Base-by-base conservation (phyloP, 2,797 vertebrate genomes). In the Urophycis tenuis region DNA sequence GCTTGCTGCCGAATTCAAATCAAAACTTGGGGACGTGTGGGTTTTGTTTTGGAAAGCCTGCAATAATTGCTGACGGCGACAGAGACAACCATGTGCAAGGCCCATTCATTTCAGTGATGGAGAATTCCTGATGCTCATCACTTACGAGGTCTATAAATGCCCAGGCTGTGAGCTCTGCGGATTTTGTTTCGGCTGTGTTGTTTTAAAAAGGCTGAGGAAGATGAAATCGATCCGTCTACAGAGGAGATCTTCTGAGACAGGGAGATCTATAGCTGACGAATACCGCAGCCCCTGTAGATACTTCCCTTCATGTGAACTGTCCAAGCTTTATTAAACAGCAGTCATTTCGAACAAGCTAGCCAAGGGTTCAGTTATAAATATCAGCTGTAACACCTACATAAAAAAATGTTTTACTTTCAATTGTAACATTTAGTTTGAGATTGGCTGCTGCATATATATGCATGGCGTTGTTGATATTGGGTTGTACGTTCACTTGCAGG, bases 221-320 rank as follows among this genome's bases (percentile, higher is more conserved):
- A 79, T 74, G 77, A 80, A 30, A 81, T 78, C 30, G 17, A 71
- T 29, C 70, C 60, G 80, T 78, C 76, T 76, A 81, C 80, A 83
- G 67, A 79, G 1, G 67, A 79, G 1, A 69, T 30, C 41, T 34
- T 41, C 25, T 75, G 67, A 76, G n/a, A 77, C 30, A 71, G 33
- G 32, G 81, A 15, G 49, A 75, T 74, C 29, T 72, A 74, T 39
- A 73, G 49, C 45, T 33, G 60, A 72, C 32, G 76, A 31, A 49
- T 33, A 75, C 70, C 71, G 34, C 72, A 76, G 73, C 67, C 36
- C 67, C 85, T 74, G 79, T 15, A 86, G 84, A 84, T 75, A 29
- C 53, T 78, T 5, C 69, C 31, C 72, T 33, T 77, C 77, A 32
- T 67, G 12, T 67, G 29, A 29, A 67, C 15, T 3, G 41, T 17